Evolutionary conservation across 2,113 vertebrate genomes (phyloP), one percentile per base, ranked within the genome.

Genomic region (Ammodytes marinus): DNA sequence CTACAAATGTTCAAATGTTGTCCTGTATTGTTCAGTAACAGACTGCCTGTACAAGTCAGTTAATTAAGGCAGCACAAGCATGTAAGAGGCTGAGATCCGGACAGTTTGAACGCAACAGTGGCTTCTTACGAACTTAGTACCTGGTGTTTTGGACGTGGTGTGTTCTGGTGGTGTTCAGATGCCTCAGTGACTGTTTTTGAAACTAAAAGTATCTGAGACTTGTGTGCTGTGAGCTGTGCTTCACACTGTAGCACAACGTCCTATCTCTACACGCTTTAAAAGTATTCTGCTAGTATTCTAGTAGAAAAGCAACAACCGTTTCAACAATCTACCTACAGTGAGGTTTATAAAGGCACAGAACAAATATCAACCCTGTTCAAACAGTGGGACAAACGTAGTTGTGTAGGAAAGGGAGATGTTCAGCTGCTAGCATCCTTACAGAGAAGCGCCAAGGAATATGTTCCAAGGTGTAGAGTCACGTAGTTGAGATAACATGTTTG

Each of bases 361-460:
- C 58, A 60, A 82, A 80, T 69, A 60, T 72, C 73, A 40, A 55
- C 65, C 69, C 80, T 82, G 74, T 69, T 71, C 42, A 63, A 60
- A 66, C 53, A 46, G 37, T 35, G 46, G 53, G 43, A 2, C 45
- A 15, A 1, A 49, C 52, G 42, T 45, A 12, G 57, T 27, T 68
- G 53, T 55, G 64, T 40, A 11, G 35, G 50, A 75, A 43, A 68
- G 58, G 49, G 57, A 40, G 40, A n/a, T 55, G 60, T 10, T 10
- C 7, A 45, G 52, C 61, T 68, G 72, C 72, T 19, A 59, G 72
- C 11, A 17, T 27, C 6, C 12, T 61, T 27, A 39, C 7, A 61
- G 46, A 69, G 42, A 80, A 49, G 19, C 14, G 27, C 37, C 39
- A 64, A 76, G 60, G 6, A 53, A 12, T 13, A 19, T 40, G 17